Base-by-base conservation (phyloP, 92 coral and sea anemone species). In the Porites rus region DNA sequence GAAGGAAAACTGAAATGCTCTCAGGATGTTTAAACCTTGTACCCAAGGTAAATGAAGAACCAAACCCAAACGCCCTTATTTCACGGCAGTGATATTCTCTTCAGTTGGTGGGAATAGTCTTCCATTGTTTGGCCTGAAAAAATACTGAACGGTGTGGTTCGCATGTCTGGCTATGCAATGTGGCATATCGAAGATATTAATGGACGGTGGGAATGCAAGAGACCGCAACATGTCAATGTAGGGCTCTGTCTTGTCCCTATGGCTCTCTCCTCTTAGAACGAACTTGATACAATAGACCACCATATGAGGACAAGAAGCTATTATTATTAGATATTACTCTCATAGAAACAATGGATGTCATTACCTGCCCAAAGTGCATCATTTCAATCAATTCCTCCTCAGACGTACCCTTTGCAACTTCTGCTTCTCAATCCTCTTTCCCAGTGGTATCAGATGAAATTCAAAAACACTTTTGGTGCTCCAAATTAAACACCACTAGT, bases 261-360 rank as follows among this genome's bases (percentile, higher is more conserved):
- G 92, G 43, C 94, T 84, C 54, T 92, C 92, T 8, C 92, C 91
- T 43, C 94, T 59, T 9, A 92, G 22, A 6, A 92, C 92, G 69
- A 92, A 92, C 84, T 88, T 91, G 62, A 92, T 38, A 50, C 87
- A 81, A 72, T 92, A 88, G 0, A 92, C 78, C 28, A 89, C 89
- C 65, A 77, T 67, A 78, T 88, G 94, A 2, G 92, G 92, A 61
- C 94, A 88, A 13, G 92, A 88, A 10, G 76, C 89, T n/a, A 51
- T 53, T 8, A 74, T 20, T 4, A 8, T 74, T 0, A 17, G 13
- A 6, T 18, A 18, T 17, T 7, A 17, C 24, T 31, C 18, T 71
- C 17, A 51, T 16, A 8, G 72, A 28, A 28, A 28, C 31, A 28
- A 28, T 28, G 31, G 31, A 28, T 28, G 31, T 28, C 31, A 38